These are phyloP conservation scores for Athene cunicularia DNA, from an alignment of 2,113 vertebrate genomes.

Conservation along the genomic window DNA sequence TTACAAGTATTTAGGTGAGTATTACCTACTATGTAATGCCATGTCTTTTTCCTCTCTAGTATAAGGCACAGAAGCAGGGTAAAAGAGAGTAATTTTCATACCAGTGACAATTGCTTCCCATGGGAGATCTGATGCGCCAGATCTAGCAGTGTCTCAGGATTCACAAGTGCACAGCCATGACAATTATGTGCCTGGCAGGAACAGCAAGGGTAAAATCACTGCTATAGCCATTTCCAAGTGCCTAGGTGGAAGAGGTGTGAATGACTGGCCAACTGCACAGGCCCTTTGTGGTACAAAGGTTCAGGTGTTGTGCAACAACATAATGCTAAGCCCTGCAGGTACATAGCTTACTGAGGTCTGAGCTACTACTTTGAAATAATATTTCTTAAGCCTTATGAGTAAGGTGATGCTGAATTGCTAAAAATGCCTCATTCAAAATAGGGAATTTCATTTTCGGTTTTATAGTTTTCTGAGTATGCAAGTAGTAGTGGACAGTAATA, in stretches of 20 bases:
- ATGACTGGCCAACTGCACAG: not conserved
- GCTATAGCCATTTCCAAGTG: not conserved
- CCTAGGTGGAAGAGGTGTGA: not conserved
- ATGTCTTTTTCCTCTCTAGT: not conserved
- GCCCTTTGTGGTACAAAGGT: not conserved
- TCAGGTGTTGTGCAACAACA: not conserved
- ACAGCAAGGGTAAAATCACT: not conserved
- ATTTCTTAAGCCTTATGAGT: not conserved
- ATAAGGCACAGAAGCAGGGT: not conserved
- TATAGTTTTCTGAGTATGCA: not conserved
- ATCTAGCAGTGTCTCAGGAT: not conserved
- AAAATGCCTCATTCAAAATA: not conserved
- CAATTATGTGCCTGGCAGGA: not conserved
- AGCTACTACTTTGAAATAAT: not conserved
- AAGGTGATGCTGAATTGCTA: not conserved
- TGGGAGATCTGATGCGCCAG: not conserved
- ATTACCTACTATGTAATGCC: not conserved
- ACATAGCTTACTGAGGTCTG: not conserved
- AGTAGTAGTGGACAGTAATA: not conserved
- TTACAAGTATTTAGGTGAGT: not conserved
- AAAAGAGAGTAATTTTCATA: not conserved
- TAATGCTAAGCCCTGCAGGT: not conserved
- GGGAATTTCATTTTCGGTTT: not conserved
- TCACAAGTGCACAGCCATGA: not conserved
- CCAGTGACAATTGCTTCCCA: not conserved